Base-by-base conservation (phyloP, 1,140 invertebrate species). In the Caenorhabditis briggsae region DNA sequence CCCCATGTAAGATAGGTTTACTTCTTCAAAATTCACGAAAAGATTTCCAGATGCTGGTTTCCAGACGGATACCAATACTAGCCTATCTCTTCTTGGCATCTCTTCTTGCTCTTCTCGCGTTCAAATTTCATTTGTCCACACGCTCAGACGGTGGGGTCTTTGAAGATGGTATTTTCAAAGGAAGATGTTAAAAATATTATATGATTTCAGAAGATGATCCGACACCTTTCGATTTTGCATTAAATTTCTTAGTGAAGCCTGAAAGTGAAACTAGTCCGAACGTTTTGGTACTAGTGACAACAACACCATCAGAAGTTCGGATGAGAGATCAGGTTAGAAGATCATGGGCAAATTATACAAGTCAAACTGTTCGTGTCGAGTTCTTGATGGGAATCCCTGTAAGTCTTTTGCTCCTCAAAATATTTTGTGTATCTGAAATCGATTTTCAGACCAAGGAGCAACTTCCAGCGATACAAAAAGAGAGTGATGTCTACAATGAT, bases 401-500 rank as follows among this genome's bases (percentile, higher is more conserved):
- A 23, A 20, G 46, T n/a, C 5, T 46, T 43, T 3, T 33, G 33
- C 3, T 33, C 33, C 33, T 33, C 33, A n/a, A n/a, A n/a, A n/a
- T 33, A 33, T 8, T 11, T n/a, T n/a, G n/a, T 7, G 33, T 33
- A 33, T 7, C 8, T 25, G 12, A 64, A 64, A 64, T 25, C 8
- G 3, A 20, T 58, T 58, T 70, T 46, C 41, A 78, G 70, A 50
- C 43, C 20, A 46, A 78, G 5, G 11, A 23, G 2, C 70, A 50
- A 50, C 43, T 50, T 12, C 43, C 18, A n/a, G 1, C 9, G 18
- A 78, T 78, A 8, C 46, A 74, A n/a, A n/a, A 85, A 78, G 84
- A 85, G 78, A 85, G 33, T 25, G 14, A 61, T 12, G 55, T 82
- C 7, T 61, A 53, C 53, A 55, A 70, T 14, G 85, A 86, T 83